phyloP scores from a whole-genome alignment of 2,888 invertebrate genomes.

The Pandemis cinnamomeana region DNA sequence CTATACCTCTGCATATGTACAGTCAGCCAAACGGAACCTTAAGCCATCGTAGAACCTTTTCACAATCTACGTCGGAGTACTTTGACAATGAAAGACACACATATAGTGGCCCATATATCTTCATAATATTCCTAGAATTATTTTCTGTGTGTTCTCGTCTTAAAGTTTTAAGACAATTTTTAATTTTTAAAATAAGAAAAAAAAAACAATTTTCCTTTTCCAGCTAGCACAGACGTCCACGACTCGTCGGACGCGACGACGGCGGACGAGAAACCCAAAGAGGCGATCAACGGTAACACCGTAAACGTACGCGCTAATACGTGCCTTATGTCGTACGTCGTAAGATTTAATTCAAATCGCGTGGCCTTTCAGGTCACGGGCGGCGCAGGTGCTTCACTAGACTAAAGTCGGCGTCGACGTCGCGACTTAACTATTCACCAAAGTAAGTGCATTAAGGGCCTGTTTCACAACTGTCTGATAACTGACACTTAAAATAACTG shows the following conservation, averaged over 20 bases:
- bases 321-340: neutral
- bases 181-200: too few species aligned
- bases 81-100: too few species aligned
- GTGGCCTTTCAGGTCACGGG: conserved; percentile 76
- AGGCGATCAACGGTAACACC: conserved; percentile 67
- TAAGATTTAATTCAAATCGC: conserved; percentile 34
- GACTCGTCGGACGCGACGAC: conserved; percentile 84
- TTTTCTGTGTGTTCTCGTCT: too few species aligned
- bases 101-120: too few species aligned
- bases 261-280: conserved; percentile 78
- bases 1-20: too few species aligned
- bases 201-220: conserved; percentile 25
- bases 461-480: too few species aligned
- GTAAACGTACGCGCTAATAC: neutral
- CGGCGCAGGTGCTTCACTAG: conserved; percentile 88
- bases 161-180: too few species aligned
- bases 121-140: too few species aligned
- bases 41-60: too few species aligned
- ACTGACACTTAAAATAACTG: too few species aligned
- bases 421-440: conserved; percentile 86
- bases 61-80: too few species aligned
- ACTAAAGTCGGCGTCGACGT: conserved; percentile 88
- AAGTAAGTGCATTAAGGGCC: conserved; percentile 64
- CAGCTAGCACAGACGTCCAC: conserved; percentile 76
- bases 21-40: too few species aligned